Evolutionary conservation across 2,113 vertebrate genomes (phyloP), one percentile per base, ranked within the genome.

Genomic region (Heterocephalus glaber): DNA sequence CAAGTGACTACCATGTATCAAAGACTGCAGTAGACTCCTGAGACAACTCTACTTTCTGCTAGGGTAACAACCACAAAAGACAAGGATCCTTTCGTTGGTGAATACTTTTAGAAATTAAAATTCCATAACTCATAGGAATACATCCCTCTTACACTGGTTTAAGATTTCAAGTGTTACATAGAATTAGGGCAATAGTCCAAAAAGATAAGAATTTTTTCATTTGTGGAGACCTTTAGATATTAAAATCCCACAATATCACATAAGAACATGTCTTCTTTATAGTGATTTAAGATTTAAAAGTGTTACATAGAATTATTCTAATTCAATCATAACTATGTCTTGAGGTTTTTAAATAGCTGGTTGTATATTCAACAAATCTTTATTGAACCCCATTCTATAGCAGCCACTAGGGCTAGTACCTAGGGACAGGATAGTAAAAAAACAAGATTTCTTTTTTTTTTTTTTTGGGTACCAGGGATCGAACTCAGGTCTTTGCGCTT

Each of bases 141-240:
- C 24, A 79, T 11, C 28, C 44, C 44, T 77, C 74, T 54, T 22
- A 35, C 6, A 54, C 49, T 54, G 30, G 47, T 54, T 35, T 54
- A 35, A 79, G 30, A 79, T 35, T 35, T 54, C 49, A 79, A 79
- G 33, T 19, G 30, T 79, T 79, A 52, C 47, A 79, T 5, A 79
- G 47, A 52, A 79, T 52, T 35, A 76, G 9, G 44, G 19, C 60
- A 68, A 61, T 4, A 87, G 12, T 52, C 9, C 24, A 52, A 30
- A 65, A 66, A 35, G 24, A n/a, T 24, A 38, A 60, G 30, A 16
- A 47, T 35, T 5, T 6, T 63, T 56, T n/a, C 11, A 68, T 70
- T 93, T 68, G 38, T 70, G 60, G 61, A 94, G 54, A 63, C 54
- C 28, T 84, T 68, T 82, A 44, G 61, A 93, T 93, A 85, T 61